phyloP scores from a whole-genome alignment of 2,113 vertebrate species.

The Myodes glareolus region DNA sequence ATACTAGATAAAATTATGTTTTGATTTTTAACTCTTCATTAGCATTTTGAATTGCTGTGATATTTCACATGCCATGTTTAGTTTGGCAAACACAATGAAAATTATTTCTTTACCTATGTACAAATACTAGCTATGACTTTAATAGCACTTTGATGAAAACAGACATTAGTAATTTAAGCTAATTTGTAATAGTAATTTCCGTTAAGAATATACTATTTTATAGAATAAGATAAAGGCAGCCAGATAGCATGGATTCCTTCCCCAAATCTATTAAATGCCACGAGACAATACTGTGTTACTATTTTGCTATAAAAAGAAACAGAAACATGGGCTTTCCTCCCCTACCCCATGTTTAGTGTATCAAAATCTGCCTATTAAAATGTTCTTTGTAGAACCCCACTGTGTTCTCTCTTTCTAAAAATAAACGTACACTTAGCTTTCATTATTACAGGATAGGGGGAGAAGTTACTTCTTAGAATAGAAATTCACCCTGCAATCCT shows the following conservation, averaged over 20 bases:
- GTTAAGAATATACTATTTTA: accelerated
- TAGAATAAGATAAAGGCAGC: conserved; percentile 50
- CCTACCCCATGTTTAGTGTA: background rate
- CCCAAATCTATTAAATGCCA: background rate
- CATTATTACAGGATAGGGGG: background rate
- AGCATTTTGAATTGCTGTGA: conserved; percentile 26
- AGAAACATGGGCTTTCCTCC: background rate
- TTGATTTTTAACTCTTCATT: background rate
- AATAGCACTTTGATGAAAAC: background rate
- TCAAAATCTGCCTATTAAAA: conserved; percentile 57
- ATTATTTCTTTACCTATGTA: background rate
- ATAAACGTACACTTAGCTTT: conserved; percentile 58
- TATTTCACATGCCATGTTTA: background rate
- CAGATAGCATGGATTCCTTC: background rate
- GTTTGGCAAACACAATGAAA: conserved; percentile 7
- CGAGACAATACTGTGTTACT: background rate
- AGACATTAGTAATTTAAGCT: background rate
- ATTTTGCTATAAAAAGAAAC: conserved; percentile 51
- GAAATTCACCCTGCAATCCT: background rate
- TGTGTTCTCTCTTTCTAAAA: conserved; percentile 9
- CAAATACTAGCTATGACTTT: conserved; percentile 15
- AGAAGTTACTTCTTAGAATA: background rate
- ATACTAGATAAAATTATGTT: background rate
- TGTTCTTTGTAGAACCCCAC: conserved; percentile 33
- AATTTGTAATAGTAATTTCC: conserved; percentile 19